Percentiles rank a stretch among this genome's conserved stretches.
These are phyloP conservation scores for Gadus chalcogrammus DNA, from an alignment of 2,113 vertebrate species.

Conservation along the genomic window DNA sequence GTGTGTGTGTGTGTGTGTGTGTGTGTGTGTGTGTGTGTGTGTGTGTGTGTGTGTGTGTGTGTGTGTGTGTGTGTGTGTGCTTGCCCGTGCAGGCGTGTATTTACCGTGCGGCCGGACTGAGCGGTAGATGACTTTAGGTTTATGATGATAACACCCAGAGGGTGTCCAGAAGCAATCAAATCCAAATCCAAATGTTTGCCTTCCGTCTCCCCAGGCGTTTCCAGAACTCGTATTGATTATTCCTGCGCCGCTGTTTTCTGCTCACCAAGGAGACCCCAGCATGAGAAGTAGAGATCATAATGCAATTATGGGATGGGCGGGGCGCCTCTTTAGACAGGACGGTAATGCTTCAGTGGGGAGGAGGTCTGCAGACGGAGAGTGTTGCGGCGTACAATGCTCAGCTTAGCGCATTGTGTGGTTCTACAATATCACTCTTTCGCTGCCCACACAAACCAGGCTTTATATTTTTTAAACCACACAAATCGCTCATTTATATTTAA, in stretches of 20 bases:
- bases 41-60: conserved; percentile 1
- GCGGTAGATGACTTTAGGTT: conserved; percentile 42
- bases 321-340: conserved; percentile 47
- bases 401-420: conserved; percentile 6
- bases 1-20: not conserved
- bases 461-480: too few relatives aligned
- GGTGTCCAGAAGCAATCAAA: conserved; percentile 61
- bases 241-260: conserved; percentile 47
- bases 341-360: conserved; percentile 42
- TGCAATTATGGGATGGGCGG: conserved; percentile 50
- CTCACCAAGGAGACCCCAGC: conserved; percentile 44
- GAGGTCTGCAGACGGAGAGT: conserved; percentile 34
- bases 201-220: conserved; percentile 56
- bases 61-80: not conserved
- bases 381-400: conserved; percentile 20
- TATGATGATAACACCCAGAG: conserved; percentile 57
- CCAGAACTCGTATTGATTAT: conserved; percentile 68
- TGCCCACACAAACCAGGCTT: not conserved
- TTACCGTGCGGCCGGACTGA: conserved; percentile 13
- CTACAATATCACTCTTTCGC: conserved; percentile 3
- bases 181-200: conserved; percentile 55
- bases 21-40: not conserved
- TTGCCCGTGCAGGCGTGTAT: not conserved
- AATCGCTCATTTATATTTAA: too few relatives aligned
- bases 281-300: conserved; percentile 67